Evolutionary conservation across 2,888 invertebrate genomes (phyloP).

Genomic region (Steinernema scapterisci): DNA sequence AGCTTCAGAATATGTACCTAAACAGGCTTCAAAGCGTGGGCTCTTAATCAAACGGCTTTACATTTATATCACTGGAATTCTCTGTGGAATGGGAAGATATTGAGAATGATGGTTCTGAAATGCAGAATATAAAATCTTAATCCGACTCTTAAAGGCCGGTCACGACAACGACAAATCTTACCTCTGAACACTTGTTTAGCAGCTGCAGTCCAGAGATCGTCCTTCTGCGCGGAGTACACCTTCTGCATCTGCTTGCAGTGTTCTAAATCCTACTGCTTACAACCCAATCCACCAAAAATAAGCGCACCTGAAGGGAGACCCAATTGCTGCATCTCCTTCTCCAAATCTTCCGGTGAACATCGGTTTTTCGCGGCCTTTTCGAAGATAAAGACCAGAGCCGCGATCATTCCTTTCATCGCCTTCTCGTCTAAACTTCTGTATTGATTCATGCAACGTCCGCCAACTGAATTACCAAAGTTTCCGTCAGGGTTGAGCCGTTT

Average conservation of each 20-base stretch:
- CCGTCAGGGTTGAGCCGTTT: background rate
- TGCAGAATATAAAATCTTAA: no score
- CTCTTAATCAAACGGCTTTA: slow-evolving; percentile 16
- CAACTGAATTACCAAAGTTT: background rate
- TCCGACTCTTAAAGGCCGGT: background rate
- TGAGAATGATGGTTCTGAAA: slow-evolving; percentile 40
- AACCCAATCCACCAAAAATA: background rate
- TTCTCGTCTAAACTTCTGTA: slow-evolving; percentile 36
- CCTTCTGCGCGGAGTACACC: slow-evolving; percentile 14
- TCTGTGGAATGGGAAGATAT: slow-evolving; percentile 28
- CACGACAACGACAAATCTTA: background rate
- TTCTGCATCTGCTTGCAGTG: slow-evolving; percentile 33
- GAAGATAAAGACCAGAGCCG: slow-evolving; percentile 47
- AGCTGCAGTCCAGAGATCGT: background rate
- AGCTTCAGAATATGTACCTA: slow-evolving; percentile 33
- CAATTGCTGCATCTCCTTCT: slow-evolving; percentile 50
- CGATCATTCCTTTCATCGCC: slow-evolving; percentile 44
- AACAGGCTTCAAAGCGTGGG: background rate
- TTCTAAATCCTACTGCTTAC: background rate
- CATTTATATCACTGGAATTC: slow-evolving; percentile 21
- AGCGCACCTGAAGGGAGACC: slow-evolving; percentile 46
- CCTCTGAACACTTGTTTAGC: background rate
- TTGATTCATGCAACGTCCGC: background rate
- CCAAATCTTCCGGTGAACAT: slow-evolving; percentile 44
- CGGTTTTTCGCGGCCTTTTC: slow-evolving; percentile 51